Evolutionary conservation across 2,797 vertebrate species (phyloP).

Genomic region (Glyptemys insculpta): DNA sequence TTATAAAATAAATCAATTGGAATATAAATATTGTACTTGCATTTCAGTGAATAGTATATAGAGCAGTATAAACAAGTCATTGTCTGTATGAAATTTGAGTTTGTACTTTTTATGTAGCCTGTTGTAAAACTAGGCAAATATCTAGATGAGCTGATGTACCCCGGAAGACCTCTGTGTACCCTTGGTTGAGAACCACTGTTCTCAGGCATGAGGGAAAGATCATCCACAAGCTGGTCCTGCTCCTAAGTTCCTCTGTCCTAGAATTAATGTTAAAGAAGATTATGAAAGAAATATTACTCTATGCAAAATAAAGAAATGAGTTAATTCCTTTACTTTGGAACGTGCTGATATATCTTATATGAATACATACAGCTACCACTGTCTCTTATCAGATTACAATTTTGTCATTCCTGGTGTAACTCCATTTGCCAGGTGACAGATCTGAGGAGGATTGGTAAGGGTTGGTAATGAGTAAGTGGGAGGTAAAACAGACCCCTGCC

Average conservation of each 20-base stretch:
- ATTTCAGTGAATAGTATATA: too few species aligned
- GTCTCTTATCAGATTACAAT: background rate
- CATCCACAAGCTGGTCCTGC: background rate
- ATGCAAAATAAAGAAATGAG: slow-evolving; percentile 4
- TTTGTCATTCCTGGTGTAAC: background rate
- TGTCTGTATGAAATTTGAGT: too few species aligned
- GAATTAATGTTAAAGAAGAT: background rate
- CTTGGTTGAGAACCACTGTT: too few species aligned
- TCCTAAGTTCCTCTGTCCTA: background rate
- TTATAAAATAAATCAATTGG: too few species aligned
- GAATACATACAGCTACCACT: fast-evolving
- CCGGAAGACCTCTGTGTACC: too few species aligned
- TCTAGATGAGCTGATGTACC: too few species aligned
- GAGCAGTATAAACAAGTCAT: too few species aligned
- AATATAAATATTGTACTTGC: too few species aligned
- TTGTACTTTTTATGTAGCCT: too few species aligned
- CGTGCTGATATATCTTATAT: background rate
- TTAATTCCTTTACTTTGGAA: background rate
- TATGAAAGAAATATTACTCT: background rate
- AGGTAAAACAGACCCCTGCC: background rate
- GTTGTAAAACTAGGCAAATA: too few species aligned
- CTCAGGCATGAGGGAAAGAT: background rate
- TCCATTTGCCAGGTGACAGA: background rate
- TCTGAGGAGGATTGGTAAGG: background rate
- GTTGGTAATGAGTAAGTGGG: fast-evolving